Percentiles rank a stretch among this genome's conserved stretches.
Conservation (phyloP, 1,140 invertebrate genomes). For the Euwallacea similis region DNA sequence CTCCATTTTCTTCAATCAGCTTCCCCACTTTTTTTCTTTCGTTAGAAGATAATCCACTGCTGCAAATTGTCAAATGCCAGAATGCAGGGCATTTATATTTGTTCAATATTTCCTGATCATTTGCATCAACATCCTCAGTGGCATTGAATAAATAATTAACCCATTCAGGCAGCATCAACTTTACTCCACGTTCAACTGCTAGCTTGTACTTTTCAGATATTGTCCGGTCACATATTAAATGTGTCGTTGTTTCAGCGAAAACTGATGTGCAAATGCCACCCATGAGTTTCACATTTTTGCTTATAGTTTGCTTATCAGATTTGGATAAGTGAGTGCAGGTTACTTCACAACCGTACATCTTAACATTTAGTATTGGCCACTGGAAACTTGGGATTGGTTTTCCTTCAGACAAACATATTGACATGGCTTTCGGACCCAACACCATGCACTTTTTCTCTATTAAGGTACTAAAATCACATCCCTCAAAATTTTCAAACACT, state of each 20-base stretch:
- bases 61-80: conserved; percentile 75
- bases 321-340: conserved; percentile 71
- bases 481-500: conserved; percentile 72
- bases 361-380: conserved; percentile 76
- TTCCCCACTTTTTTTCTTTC: conserved; percentile 72
- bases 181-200: conserved; percentile 69
- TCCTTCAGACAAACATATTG: conserved; percentile 70
- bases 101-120: conserved; percentile 63
- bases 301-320: conserved; percentile 67
- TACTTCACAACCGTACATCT: conserved; percentile 76
- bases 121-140: conserved; percentile 63
- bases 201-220: conserved; percentile 75
- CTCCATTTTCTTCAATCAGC: conserved; percentile 74
- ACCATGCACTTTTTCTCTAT: conserved; percentile 67
- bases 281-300: conserved; percentile 77
- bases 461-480: conserved; percentile 67
- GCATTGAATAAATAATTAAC: conserved; percentile 76
- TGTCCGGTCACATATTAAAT: conserved; percentile 77
- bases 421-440: conserved; percentile 77
- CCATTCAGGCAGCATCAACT: conserved; percentile 80
- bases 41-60: conserved; percentile 68
- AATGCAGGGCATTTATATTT: conserved; percentile 76
- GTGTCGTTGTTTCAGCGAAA: conserved; percentile 74
- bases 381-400: conserved; percentile 73
- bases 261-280: conserved; percentile 74